Base-by-base conservation (phyloP, 92 coral and sea anemone species). In the Paragorgia papillata region DNA sequence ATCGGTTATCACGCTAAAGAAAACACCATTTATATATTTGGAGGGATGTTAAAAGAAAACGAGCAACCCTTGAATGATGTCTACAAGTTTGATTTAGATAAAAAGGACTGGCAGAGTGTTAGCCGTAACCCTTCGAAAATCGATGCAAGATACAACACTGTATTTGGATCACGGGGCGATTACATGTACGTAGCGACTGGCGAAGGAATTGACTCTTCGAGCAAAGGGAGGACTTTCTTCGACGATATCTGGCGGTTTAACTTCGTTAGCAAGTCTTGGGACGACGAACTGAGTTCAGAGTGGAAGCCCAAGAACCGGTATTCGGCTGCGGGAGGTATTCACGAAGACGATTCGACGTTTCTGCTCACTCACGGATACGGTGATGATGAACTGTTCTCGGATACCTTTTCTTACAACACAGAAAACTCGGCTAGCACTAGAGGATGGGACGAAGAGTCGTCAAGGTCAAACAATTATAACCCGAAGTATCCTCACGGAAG, bases 401-500 rank as follows among this genome's bases (percentile, higher is more conserved):
- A 94, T 87, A 88, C 92, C 17, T 66, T 88, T 57, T 82, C 82
- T 22, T 94, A 91, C 48, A 83, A 87, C 70, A 77, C 86, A 10
- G 69, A 77, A n/a, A 70, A 80, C 46, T 46, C 76, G 2, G 51
- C 40, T 0, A 37, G 14, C n/a, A 1, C 50, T 15, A 34, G 65
- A n/a, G 85, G 76, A 37, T 94, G 98, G 98, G 73, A 86, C 28
- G 85, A 77, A 68, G 85, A 82, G 56, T 89, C 88, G 78, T 56
- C 76, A 7, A 97, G 98, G 19, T 76, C 97, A 9, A 94, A 94
- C 60, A 94, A 88, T 67, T 94, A 94, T 62, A 84, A 94, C 27
- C 98, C 98, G 2, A 80, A 85, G 1, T 83, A 65, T 19, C 98
- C 98, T 18, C 98, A 94, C 41, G 66, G 95, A 5, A 79, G 98